Conservation (phyloP, 2,888 invertebrate genomes). For the Chydorus sphaericus region DNA sequence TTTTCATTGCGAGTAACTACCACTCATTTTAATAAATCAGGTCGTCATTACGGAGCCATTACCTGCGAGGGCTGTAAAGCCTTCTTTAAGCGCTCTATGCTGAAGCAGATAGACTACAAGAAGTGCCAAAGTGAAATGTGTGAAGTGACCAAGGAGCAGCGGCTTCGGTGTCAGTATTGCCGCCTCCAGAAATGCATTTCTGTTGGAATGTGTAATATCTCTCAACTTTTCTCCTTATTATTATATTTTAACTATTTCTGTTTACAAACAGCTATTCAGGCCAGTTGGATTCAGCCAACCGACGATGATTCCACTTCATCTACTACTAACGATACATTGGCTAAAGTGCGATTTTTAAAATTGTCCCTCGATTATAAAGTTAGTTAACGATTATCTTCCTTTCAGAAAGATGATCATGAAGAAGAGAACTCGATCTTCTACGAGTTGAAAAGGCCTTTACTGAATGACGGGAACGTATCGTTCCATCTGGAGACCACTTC, state of each 20-base stretch:
- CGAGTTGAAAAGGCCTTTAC: slow-evolving; percentile 43
- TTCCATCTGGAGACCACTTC: slow-evolving; percentile 61
- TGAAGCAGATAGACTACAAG: slow-evolving; percentile 92
- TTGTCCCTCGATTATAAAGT: neutral
- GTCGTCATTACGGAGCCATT: slow-evolving; percentile 79
- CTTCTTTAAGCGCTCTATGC: slow-evolving; percentile 92
- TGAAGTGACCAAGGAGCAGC: slow-evolving; percentile 94
- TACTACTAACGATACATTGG: slow-evolving; percentile 43
- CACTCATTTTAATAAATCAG: too few species aligned
- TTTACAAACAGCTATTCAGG: slow-evolving; percentile 23
- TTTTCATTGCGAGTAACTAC: too few species aligned
- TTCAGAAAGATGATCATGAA: slow-evolving; percentile 11
- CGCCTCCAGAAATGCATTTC: slow-evolving; percentile 92
- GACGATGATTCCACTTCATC: slow-evolving; percentile 32
- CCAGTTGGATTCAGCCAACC: too few species aligned
- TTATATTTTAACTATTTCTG: too few species aligned
- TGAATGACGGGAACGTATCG: slow-evolving; percentile 49
- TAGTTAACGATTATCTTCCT: neutral
- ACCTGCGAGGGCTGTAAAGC: slow-evolving; percentile 96
- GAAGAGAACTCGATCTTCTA: slow-evolving; percentile 24
- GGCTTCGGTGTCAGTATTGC: slow-evolving; percentile 97
- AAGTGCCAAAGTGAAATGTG: slow-evolving; percentile 93
- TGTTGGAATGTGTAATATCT: slow-evolving; percentile 98
- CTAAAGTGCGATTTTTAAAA: slow-evolving; percentile 34
- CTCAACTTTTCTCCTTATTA: slow-evolving; percentile 52